Conservation (phyloP, 2,113 vertebrate genomes). For the Oryzias javanicus region DNA sequence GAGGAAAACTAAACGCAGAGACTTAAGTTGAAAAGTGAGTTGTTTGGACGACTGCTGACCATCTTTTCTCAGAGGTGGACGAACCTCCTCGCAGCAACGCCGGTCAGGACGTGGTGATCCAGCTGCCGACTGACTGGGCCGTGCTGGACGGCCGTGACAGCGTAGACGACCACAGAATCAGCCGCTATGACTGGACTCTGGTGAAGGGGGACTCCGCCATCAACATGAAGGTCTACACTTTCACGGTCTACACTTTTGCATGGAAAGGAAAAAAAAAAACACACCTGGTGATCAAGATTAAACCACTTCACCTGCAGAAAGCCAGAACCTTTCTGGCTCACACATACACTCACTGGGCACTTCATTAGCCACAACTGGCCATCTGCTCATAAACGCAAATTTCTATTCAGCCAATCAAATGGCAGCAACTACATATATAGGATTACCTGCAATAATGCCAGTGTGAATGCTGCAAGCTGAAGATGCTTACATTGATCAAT, state of each 20-base stretch:
- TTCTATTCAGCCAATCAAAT: no score
- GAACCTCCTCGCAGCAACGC: constrained; percentile 87
- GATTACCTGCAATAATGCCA: no score
- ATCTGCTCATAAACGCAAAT: no score
- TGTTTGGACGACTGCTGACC: background rate
- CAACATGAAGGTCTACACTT: constrained; percentile 85
- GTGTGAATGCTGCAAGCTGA: no score
- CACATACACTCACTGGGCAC: no score
- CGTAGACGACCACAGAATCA: constrained; percentile 86
- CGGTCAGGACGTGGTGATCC: constrained; percentile 87
- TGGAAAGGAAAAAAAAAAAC: background rate
- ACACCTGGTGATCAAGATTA: background rate
- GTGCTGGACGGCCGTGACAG: constrained; percentile 91
- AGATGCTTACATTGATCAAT: no score
- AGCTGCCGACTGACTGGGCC: constrained; percentile 88
- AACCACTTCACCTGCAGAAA: no score
- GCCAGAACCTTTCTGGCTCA: no score
- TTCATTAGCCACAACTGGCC: no score
- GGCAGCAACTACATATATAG: no score
- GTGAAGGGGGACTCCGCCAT: constrained; percentile 83
- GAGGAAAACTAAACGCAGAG: no score
- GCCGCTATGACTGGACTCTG: constrained; percentile 86
- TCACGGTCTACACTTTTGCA: background rate
- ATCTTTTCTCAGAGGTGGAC: constrained; percentile 74
- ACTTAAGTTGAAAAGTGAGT: no score